These are phyloP conservation scores for Amblyteles armatorius DNA, from an alignment of 2,888 invertebrate species.

Conservation along the genomic window DNA sequence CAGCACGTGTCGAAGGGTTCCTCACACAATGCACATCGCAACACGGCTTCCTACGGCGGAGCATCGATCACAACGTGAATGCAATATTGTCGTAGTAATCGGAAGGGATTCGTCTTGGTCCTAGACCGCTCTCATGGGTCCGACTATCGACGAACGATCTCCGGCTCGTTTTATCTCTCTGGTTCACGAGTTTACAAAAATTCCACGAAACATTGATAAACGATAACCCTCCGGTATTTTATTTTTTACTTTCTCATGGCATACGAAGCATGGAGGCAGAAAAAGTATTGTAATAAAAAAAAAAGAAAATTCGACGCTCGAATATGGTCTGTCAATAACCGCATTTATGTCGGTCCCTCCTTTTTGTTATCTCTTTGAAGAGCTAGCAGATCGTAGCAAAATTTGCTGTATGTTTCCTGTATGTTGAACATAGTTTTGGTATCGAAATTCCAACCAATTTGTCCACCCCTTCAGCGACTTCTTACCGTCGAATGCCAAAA, in stretches of 20 bases:
- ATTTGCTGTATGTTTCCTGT: no score
- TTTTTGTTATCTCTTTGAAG: no score
- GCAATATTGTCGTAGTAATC: slow-evolving; percentile 82
- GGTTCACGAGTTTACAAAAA: not conserved
- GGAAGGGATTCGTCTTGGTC: slow-evolving; percentile 75
- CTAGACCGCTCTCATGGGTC: slow-evolving; percentile 30
- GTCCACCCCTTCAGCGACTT: not conserved
- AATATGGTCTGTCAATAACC: no score
- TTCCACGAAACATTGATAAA: slow-evolving; percentile 1
- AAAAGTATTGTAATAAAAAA: not conserved
- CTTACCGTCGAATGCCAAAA: no score
- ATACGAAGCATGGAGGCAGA: not conserved
- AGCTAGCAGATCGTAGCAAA: no score
- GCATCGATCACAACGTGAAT: slow-evolving; percentile 79
- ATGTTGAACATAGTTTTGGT: not conserved
- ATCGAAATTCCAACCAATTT: not conserved
- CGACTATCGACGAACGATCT: slow-evolving; percentile 10
- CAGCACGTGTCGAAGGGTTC: slow-evolving; percentile 64
- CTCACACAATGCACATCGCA: slow-evolving; percentile 46
- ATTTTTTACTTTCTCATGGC: not conserved
- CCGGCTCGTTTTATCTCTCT: not conserved
- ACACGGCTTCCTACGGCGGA: slow-evolving; percentile 60
- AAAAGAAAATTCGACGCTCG: no score
- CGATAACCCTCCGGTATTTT: not conserved
- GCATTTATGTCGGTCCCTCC: not conserved